A percentile compares a stretch with the other conserved stretches of the same genome.
Evolutionary conservation across 2,797 vertebrate species (phyloP).

Genomic region (Semaprochilodus insignis): DNA sequence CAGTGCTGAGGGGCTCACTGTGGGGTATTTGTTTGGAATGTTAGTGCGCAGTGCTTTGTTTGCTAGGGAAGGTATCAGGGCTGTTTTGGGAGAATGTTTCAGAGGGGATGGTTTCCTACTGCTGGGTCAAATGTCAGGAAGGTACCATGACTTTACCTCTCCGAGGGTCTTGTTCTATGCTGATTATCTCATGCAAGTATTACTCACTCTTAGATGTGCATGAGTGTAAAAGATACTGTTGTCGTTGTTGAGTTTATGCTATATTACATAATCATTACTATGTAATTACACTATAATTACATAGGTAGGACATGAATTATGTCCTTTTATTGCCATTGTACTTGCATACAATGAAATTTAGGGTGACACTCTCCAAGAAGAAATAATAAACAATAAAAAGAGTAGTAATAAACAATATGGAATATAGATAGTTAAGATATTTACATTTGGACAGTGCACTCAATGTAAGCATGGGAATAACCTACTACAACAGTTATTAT

Average conservation of each 20-base stretch:
- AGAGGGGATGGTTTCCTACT: neutral
- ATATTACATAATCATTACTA: neutral
- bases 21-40: conserved; percentile 9
- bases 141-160: neutral
- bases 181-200: neutral
- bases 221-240: no score
- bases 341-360: no score
- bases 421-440: no score
- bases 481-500: no score
- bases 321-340: no score
- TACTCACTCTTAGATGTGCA: neutral
- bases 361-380: no score
- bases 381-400: no score
- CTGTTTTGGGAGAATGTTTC: neutral
- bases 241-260: neutral
- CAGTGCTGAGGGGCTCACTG: neutral
- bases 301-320: neutral
- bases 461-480: no score
- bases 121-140: neutral
- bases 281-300: neutral
- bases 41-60: conserved; percentile 24
- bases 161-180: neutral
- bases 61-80: neutral
- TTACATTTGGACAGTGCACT: no score
- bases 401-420: no score